Evolutionary conservation across 2,113 vertebrate genomes (phyloP).

Genomic region (Thomomys bottae): DNA sequence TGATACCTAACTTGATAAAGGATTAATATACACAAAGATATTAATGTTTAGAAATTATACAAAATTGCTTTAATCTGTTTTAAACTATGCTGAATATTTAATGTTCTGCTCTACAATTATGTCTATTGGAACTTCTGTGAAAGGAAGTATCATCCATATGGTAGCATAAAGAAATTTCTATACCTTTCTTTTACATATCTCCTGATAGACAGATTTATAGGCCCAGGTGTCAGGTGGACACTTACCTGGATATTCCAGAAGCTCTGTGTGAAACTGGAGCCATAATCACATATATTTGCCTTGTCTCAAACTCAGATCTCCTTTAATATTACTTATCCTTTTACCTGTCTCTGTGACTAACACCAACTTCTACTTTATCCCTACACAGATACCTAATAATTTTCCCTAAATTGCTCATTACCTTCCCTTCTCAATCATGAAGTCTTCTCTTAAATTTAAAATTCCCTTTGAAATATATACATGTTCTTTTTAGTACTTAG

Average conservation of each 20-base stretch:
- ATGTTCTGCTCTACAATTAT: background rate
- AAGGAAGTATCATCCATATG: background rate
- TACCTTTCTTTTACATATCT: background rate
- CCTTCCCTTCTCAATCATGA: background rate
- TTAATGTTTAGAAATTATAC: constrained; percentile 24
- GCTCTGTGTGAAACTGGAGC: background rate
- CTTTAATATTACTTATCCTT: background rate
- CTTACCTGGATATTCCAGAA: background rate
- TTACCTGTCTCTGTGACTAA: background rate
- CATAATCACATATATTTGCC: background rate
- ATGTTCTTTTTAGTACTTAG: background rate
- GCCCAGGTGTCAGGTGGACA: background rate
- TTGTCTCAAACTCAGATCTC: background rate
- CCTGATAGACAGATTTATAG: background rate
- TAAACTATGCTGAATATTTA: constrained; percentile 39
- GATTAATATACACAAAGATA: background rate
- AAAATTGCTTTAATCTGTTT: constrained; percentile 44
- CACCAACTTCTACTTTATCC: background rate
- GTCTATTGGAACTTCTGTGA: background rate
- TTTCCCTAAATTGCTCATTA: background rate
- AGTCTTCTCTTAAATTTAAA: background rate
- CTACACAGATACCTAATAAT: background rate
- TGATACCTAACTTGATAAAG: constrained; percentile 51
- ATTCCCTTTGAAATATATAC: constrained; percentile 1
- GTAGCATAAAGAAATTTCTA: background rate